Evolutionary conservation across 1,140 invertebrate species (phyloP).

Genomic region (Drosophila willistoni): DNA sequence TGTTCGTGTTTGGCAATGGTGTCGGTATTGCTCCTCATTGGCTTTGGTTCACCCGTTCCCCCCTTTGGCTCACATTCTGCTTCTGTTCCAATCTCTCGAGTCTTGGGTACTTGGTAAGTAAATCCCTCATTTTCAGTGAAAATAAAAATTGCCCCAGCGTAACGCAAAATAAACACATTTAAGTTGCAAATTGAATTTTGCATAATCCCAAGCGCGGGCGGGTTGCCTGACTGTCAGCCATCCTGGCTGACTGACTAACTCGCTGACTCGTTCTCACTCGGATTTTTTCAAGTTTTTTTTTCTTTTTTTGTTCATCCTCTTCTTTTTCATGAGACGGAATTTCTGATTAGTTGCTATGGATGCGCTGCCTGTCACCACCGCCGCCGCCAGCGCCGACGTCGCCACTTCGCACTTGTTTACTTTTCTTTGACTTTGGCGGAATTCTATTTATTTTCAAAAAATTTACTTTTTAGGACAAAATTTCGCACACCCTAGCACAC

Average conservation of each 20-base stretch:
- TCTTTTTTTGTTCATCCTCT: slow-evolving; percentile 45
- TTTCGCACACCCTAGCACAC: slow-evolving; percentile 49
- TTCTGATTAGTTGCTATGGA: slow-evolving; percentile 80
- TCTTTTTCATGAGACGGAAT: slow-evolving; percentile 75
- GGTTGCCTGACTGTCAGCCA: slow-evolving; percentile 29
- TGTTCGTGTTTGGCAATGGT: slow-evolving; percentile 23
- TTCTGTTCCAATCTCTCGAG: not conserved
- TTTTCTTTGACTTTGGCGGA: slow-evolving; percentile 76
- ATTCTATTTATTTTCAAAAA: slow-evolving; percentile 80
- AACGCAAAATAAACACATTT: slow-evolving; percentile 83
- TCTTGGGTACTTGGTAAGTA: slow-evolving; percentile 44
- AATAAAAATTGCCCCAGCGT: slow-evolving; percentile 82
- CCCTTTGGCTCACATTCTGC: slow-evolving; percentile 17
- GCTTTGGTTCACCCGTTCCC: slow-evolving; percentile 38
- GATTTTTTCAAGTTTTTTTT: slow-evolving; percentile 15
- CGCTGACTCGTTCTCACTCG: slow-evolving; percentile 32
- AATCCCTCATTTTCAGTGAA: slow-evolving; percentile 81
- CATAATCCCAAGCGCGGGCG: slow-evolving; percentile 73
- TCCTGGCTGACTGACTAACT: slow-evolving; percentile 16
- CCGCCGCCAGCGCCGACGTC: not conserved
- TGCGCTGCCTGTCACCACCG: slow-evolving; percentile 25
- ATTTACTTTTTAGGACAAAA: slow-evolving; percentile 46
- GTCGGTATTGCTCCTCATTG: slow-evolving; percentile 53
- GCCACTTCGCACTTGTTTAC: slow-evolving; percentile 54
- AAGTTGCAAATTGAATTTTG: slow-evolving; percentile 83